Evolutionary conservation across 2,797 vertebrate genomes (phyloP).

Genomic region (Cichlasoma orientale): DNA sequence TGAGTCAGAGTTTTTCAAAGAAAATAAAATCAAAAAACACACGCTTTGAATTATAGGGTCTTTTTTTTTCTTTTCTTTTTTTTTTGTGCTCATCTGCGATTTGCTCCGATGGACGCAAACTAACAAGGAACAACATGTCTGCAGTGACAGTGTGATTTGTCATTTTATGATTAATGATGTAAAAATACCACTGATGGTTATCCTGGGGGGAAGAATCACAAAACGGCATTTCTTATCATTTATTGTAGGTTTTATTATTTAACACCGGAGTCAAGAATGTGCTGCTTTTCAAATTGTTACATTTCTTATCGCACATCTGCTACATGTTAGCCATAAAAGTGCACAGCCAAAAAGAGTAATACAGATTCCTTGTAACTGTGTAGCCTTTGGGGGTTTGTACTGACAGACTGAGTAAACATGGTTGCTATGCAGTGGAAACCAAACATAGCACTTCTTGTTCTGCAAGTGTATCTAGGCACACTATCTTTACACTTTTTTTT

Average conservation of each 20-base stretch:
- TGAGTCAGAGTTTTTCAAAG: slow-evolving; percentile 54
- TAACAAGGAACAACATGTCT: slow-evolving; percentile 1
- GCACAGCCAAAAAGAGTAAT: slow-evolving; percentile 22
- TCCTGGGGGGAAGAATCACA: too few species aligned
- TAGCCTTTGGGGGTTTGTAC: slow-evolving; percentile 29
- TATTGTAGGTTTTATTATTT: slow-evolving; percentile 32
- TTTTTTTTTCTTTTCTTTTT: slow-evolving; percentile 3
- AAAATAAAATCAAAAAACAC: background rate
- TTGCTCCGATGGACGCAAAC: slow-evolving; percentile 13
- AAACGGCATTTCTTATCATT: background rate
- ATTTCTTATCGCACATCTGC: slow-evolving; percentile 64
- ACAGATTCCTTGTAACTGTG: slow-evolving; percentile 18
- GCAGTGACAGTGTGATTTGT: background rate
- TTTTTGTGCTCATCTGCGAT: slow-evolving; percentile 8
- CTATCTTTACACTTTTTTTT: background rate
- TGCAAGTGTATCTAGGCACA: background rate
- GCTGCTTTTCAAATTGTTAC: slow-evolving; percentile 15
- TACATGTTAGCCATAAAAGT: slow-evolving; percentile 47
- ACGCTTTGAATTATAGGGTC: slow-evolving; percentile 33
- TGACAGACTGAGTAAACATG: slow-evolving; percentile 51
- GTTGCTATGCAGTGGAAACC: slow-evolving; percentile 52
- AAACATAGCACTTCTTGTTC: slow-evolving; percentile 18
- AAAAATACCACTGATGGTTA: background rate
- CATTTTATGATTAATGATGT: slow-evolving; percentile 6
- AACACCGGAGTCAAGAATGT: slow-evolving; percentile 31